phyloP scores from a whole-genome alignment of 2,797 vertebrate genomes.

The Rhabdophis nuchalis region DNA sequence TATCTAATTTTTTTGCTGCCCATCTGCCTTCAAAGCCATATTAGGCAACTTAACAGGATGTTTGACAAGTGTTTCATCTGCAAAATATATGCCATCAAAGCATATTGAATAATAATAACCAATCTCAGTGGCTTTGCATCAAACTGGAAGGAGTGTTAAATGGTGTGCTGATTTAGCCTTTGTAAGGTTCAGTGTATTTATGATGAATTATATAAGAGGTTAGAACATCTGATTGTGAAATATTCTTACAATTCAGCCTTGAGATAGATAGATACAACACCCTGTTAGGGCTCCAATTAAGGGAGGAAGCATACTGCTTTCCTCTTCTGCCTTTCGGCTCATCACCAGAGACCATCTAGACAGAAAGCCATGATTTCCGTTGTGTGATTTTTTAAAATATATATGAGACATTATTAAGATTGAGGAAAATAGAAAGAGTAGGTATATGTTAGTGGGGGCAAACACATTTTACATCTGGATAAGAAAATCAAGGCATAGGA shows the following conservation, averaged over 20 bases:
- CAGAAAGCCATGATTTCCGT: no score
- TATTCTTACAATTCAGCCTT: background rate
- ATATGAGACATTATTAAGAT: background rate
- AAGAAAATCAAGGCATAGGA: background rate
- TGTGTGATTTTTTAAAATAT: no score
- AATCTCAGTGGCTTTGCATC: background rate
- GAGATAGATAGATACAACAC: no score
- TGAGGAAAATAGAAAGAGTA: background rate
- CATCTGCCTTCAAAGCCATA: background rate
- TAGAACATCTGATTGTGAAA: background rate
- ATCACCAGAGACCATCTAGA: no score
- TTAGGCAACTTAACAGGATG: background rate
- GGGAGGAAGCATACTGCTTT: no score
- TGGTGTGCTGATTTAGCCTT: background rate
- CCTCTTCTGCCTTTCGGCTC: no score
- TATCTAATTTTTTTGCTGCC: background rate
- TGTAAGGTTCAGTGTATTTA: background rate
- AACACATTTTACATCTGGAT: background rate
- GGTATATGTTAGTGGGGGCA: background rate
- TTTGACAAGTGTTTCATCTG: background rate
- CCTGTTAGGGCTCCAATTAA: no score
- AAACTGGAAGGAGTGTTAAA: background rate
- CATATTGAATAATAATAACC: background rate
- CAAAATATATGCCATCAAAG: background rate
- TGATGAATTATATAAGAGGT: background rate